Percentiles rank a stretch among this genome's conserved stretches.
These are phyloP conservation scores for Vanessa cardui DNA, from an alignment of 2,888 invertebrate genomes.

Conservation along the genomic window DNA sequence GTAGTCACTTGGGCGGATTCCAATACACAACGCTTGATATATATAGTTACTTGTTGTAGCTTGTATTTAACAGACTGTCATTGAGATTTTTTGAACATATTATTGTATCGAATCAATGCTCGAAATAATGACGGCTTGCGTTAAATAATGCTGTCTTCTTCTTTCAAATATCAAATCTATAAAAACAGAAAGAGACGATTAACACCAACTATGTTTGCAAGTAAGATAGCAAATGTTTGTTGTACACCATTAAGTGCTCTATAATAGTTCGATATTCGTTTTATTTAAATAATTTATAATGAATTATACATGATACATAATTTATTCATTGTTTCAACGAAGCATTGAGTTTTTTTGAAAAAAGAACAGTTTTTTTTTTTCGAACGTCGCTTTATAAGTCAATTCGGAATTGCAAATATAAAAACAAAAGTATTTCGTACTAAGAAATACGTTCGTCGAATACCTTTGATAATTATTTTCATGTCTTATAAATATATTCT, in stretches of 20 bases:
- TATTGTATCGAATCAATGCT: too few relatives aligned
- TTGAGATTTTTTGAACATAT: too few relatives aligned
- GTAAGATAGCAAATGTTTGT: neutral
- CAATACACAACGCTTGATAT: constrained; percentile 9
- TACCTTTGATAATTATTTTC: constrained; percentile 12
- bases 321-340: constrained; percentile 6
- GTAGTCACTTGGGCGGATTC: constrained; percentile 23
- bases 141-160: too few relatives aligned
- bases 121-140: neutral
- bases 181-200: too few relatives aligned
- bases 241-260: neutral
- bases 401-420: constrained; percentile 5
- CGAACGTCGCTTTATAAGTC: neutral
- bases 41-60: neutral
- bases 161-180: too few relatives aligned
- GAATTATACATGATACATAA: neutral
- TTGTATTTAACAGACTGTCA: neutral
- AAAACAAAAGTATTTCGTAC: constrained; percentile 24
- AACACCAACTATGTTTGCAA: neutral
- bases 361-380: neutral
- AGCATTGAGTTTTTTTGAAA: neutral
- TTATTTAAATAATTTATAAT: neutral
- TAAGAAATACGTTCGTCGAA: constrained; percentile 18
- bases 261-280: neutral
- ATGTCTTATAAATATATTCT: constrained; percentile 10